Evolutionary conservation across 2,888 invertebrate genomes (phyloP).

Genomic region (Stegana nigrithorax): DNA sequence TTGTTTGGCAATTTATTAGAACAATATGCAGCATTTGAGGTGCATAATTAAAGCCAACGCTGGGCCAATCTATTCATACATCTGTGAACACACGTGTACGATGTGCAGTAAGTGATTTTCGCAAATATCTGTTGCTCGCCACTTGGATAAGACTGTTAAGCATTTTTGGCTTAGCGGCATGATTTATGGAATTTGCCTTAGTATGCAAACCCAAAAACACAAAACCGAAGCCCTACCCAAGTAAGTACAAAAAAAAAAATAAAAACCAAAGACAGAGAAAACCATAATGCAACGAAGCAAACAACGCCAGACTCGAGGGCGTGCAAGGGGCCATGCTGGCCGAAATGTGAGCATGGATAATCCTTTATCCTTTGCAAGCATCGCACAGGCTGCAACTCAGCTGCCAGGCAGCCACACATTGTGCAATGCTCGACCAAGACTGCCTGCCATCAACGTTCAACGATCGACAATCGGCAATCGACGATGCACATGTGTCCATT

Average conservation of each 20-base stretch:
- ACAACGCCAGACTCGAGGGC: conserved; percentile 17
- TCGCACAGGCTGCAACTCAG: conserved; percentile 34
- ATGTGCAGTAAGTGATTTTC: conserved; percentile 11
- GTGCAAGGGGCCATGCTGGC: no score
- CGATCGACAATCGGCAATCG: no score
- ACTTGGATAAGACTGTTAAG: conserved; percentile 48
- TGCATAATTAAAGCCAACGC: conserved; percentile 53
- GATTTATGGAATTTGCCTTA: background rate
- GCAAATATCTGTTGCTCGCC: conserved; percentile 26
- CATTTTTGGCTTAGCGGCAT: conserved; percentile 51
- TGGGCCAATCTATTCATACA: background rate
- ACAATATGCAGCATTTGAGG: conserved; percentile 39
- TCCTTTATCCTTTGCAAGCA: background rate
- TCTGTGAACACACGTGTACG: background rate
- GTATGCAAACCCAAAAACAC: background rate
- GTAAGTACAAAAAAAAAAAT: background rate
- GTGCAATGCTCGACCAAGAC: conserved; percentile 39
- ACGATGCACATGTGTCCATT: background rate
- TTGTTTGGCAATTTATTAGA: conserved; percentile 45
- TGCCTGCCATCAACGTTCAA: no score
- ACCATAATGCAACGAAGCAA: background rate
- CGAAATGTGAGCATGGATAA: background rate
- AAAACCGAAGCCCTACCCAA: background rate
- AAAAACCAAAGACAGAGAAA: conserved; percentile 23
- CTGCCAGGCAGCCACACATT: conserved; percentile 34